Evolutionary conservation across 2,113 vertebrate species (phyloP), one percentile per base, ranked within the genome.

Genomic region (Ariopsis seemanni): DNA sequence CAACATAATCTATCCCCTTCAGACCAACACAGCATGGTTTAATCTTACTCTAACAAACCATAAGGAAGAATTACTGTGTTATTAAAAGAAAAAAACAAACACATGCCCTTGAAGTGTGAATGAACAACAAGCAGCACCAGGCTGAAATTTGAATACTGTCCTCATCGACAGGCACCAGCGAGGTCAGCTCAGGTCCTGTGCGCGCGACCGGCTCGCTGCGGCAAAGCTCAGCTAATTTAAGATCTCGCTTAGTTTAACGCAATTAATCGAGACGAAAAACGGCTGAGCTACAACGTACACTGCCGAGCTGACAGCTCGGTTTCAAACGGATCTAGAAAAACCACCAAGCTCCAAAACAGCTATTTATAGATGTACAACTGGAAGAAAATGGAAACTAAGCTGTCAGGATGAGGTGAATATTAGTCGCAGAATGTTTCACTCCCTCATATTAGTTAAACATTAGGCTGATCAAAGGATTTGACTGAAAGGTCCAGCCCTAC

Each of bases 351-450:
- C 80, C 8, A n/a, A n/a, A 74, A 18, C 53, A 18, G 10, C 30
- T 1, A 9, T 12, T 15, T 3, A 18, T 4, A 86, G 5, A 42
- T 52, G 27, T 20, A 82, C 18, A 11, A 42, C 5, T 20, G 65
- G 10, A 34, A 52, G 63, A 58, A 82, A 2, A 82, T 75, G 72
- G 42, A 48, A 75, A 83, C 62, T 69, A 75, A 3, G 25, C 67
- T 83, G 67, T 82, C 12, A 75, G 42, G 1, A 87, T 87, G 86
- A 77, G 80, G 86, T 83, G 69, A 83, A 75, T 50, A 83, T 87
- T 83, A 87, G 80, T 83, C 25, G 8, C 2, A 72, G 25, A 7
- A 22, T 30, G 57, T 18, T 20, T n/a, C 5, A 42, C 65, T 87
- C 69, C n/a, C 11, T 52, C 25, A 18, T 25, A 67, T 48, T 67